Evolutionary conservation across 2,113 vertebrate species (phyloP), one percentile per base, ranked within the genome.

Genomic region (Saccopteryx leptura): DNA sequence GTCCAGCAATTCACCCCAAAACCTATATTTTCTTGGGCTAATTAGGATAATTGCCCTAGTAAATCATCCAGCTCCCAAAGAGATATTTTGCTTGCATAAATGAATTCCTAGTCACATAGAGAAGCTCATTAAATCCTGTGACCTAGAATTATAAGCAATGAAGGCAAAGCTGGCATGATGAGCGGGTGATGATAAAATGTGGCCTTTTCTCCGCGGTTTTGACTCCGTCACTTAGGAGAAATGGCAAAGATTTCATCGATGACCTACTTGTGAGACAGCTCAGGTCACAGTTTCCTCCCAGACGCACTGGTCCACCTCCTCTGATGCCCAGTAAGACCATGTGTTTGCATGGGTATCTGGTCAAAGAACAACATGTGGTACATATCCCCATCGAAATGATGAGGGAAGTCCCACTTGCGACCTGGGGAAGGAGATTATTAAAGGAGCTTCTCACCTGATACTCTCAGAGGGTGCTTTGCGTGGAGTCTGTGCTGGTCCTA

Each of bases 1-100:
- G 71, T 94, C 90, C 92, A 93, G 84, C 58, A 94, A 81, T 96
- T 94, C 84, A 96, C 92, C 92, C 90, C 3, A 46, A 97, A 97
- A 92, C 66, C 68, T 88, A 8, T 58, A 94, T 96, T 95, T 97
- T 94, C 80, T 91, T 83, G 28, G 48, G n/a, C 61, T 90, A 90
- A 96, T 96, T 81, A 75, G 71, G 63, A 92, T 97, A 90, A 96
- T 93, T 82, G 68, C 58, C 60, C 60, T 88, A 61, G 61, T 92
- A 97, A 89, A 92, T 97, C 94, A 92, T 90, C 56, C 39, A 92
- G 50, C 90, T 74, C 65, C 74, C 33, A 61, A 90, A 68, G 66
- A 96, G 46, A 88, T 81, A 39, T 68, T 97, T 88, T 92, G 69
- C 85, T 91, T 92, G 66, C 56, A 54, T 79, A 85, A 90, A 69